phyloP scores from a whole-genome alignment of 2,797 vertebrate species.

The Thalassophryne amazonica region DNA sequence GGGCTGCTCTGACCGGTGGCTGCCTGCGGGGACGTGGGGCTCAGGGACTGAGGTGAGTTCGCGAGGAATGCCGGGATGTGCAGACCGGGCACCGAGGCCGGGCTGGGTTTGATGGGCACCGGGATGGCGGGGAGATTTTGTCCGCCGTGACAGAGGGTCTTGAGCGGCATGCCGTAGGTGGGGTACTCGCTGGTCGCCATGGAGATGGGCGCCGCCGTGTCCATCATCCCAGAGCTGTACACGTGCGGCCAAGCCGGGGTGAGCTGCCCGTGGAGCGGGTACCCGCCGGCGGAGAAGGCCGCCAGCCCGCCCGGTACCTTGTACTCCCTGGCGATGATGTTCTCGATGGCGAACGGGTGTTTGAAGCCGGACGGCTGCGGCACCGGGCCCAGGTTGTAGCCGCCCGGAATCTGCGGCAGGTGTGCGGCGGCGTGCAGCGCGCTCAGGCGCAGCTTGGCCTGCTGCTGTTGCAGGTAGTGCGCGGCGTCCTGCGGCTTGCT shows the following conservation, averaged over 20 bases:
- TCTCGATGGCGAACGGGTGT: constrained; percentile 97
- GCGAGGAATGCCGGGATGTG: constrained; percentile 89
- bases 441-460: constrained; percentile 91
- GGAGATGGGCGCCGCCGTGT: constrained; percentile 85
- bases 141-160: constrained; percentile 88
- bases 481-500: constrained; percentile 86
- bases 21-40: constrained; percentile 90
- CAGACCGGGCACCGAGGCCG: constrained; percentile 80
- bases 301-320: constrained; percentile 91
- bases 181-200: constrained; percentile 86
- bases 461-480: constrained; percentile 93
- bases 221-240: constrained; percentile 88
- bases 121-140: constrained; percentile 93
- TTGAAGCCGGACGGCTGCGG: constrained; percentile 90
- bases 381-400: constrained; percentile 83
- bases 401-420: constrained; percentile 84
- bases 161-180: constrained; percentile 89
- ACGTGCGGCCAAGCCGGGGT: constrained; percentile 89
- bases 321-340: constrained; percentile 93
- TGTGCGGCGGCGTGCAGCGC: constrained; percentile 88
- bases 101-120: constrained; percentile 91
- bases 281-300: constrained; percentile 85
- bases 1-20: constrained; percentile 92
- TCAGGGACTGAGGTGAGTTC: constrained; percentile 89
- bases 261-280: constrained; percentile 89